Conservation (phyloP, 2,113 vertebrate species). For the Sander lucioperca region DNA sequence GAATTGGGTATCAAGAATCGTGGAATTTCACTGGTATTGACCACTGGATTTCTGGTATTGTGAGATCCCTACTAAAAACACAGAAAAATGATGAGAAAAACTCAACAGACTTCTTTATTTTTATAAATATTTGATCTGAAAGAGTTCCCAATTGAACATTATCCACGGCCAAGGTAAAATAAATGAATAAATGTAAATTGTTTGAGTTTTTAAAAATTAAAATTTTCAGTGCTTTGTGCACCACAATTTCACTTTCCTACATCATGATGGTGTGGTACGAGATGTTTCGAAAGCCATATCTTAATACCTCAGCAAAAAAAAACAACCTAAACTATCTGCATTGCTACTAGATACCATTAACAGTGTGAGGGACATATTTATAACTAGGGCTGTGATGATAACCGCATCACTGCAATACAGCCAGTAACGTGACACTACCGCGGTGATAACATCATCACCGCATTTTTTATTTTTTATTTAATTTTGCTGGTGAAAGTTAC, state of each 20-base stretch:
- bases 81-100: neutral
- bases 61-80: no score
- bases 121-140: neutral
- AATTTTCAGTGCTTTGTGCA: neutral
- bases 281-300: neutral
- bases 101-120: no score
- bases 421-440: no score
- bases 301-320: neutral
- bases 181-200: neutral
- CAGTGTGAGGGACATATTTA: neutral
- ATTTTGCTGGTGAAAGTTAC: no score
- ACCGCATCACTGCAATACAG: no score
- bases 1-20: neutral
- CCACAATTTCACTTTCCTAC: neutral
- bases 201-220: no score
- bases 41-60: neutral
- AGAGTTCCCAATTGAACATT: neutral
- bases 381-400: neutral
- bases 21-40: neutral
- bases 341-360: neutral
- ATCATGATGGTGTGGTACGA: no score
- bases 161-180: neutral
- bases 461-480: no score
- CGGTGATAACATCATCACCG: no score
- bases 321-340: neutral